These are phyloP conservation scores for Dasypogon diadema DNA, from an alignment of 2,888 invertebrate species.

Conservation along the genomic window DNA sequence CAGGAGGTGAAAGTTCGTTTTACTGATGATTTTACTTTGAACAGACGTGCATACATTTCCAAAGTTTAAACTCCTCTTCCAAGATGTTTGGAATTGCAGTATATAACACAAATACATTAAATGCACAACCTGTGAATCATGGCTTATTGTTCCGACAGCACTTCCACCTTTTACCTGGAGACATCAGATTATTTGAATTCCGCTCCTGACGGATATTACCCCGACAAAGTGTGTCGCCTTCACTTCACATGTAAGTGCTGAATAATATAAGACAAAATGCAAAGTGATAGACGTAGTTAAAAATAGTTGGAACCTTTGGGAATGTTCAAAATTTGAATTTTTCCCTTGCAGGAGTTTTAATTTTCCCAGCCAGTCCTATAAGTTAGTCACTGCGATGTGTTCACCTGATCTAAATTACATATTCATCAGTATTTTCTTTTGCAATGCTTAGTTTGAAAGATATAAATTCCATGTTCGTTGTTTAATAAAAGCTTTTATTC, in stretches of 20 bases:
- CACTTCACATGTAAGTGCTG: background rate
- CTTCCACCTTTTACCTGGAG: background rate
- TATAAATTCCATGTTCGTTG: background rate
- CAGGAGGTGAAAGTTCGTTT: too few species aligned
- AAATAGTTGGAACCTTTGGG: background rate
- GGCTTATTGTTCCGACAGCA: background rate
- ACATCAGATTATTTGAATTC: background rate
- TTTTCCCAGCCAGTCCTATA: too few species aligned
- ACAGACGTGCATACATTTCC: too few species aligned
- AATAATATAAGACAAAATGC: background rate
- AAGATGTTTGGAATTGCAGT: too few species aligned
- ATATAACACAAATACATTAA: too few species aligned
- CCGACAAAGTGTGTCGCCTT: background rate
- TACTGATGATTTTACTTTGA: too few species aligned
- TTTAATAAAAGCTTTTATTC: background rate
- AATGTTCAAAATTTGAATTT: too few species aligned
- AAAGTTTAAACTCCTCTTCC: too few species aligned
- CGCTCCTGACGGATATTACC: background rate
- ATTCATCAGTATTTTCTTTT: too few species aligned
- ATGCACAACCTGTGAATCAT: background rate
- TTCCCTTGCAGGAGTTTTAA: too few species aligned
- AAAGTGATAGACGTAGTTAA: background rate
- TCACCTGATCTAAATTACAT: too few species aligned
- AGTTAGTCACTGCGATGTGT: too few species aligned
- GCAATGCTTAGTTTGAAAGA: background rate